Evolutionary conservation across 2,113 vertebrate genomes (phyloP).

Genomic region (Procavia capensis): DNA sequence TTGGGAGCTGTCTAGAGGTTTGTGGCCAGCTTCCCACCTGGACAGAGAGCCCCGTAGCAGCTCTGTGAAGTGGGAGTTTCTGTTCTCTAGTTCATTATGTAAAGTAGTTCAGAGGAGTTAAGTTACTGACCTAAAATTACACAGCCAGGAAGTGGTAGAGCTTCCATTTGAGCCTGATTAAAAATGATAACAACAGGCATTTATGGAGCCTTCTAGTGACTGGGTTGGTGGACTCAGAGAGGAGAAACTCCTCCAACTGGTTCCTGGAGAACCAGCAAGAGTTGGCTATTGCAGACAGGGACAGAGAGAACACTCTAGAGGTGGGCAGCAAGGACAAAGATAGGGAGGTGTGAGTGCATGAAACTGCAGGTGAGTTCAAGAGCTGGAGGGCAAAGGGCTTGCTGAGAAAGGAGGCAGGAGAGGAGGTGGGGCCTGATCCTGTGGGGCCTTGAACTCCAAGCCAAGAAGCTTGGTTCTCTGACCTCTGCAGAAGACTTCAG

Average conservation of each 20-base stretch:
- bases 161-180: neutral
- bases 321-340: neutral
- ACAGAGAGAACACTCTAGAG: neutral
- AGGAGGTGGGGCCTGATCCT: neutral
- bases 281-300: too few species aligned
- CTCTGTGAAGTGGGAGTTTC: neutral
- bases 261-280: neutral
- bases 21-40: neutral
- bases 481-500: neutral
- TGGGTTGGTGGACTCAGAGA: neutral
- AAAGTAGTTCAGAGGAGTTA: neutral
- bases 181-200: neutral
- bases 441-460: neutral
- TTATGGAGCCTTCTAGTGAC: neutral
- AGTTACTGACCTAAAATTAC: neutral
- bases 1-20: neutral
- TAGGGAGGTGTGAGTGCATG: neutral
- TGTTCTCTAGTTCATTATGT: neutral
- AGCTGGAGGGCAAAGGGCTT: neutral
- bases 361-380: neutral
- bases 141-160: neutral
- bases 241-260: neutral
- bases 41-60: neutral
- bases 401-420: neutral
- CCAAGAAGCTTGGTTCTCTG: neutral